Base-by-base conservation (phyloP, 2,888 invertebrate species). In the Lasioglossum figueresi region DNA sequence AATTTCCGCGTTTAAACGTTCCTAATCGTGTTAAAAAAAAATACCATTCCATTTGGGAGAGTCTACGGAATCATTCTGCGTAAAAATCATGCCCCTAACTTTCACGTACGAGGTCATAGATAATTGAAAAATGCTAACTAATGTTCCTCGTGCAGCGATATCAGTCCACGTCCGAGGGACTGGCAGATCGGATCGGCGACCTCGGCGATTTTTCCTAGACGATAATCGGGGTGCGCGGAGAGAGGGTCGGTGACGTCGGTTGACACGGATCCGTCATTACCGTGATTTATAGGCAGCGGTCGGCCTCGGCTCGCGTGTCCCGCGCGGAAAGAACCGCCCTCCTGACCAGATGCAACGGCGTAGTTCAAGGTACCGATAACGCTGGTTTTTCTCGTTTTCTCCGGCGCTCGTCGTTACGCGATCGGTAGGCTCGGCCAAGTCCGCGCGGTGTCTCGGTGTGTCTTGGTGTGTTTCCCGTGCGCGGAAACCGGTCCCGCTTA, bases 361-460 rank as follows among this genome's bases (percentile, higher is more conserved):
- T 82, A 75, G 82, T 84, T 84, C 74, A 82, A 84, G 84, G 84
- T 82, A 43, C 70, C 82, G 78, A 77, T 82, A 74, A 43, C 48
- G 56, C 34, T 5, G 43, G 56, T 66, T 34, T 34, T 34, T 34
- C 66, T 31, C 66, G 66, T 70, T 56, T 40, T 68, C 37, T 45
- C 23, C 37, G 66, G 66, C 43, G 4, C 40, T 34, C 43, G 52
- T 43, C 34, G 56, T 68, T 31, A n/a, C 78, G 56, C 27, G 40
- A 59, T n/a, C 37, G n/a, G 27, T 27, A 43, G 59, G 79, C 72
- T 19, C 37, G n/a, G 37, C 31, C 34, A 16, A 40, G 23, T 10
- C 23, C 10, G 52, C 52, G 52, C 52, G 8, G 23, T n/a, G 23
- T 52, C 52, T 52, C 23, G 48, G 10, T 5, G 48, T 48, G 19